Conservation (phyloP, 2,888 invertebrate species). For the Philonicus albiceps region DNA sequence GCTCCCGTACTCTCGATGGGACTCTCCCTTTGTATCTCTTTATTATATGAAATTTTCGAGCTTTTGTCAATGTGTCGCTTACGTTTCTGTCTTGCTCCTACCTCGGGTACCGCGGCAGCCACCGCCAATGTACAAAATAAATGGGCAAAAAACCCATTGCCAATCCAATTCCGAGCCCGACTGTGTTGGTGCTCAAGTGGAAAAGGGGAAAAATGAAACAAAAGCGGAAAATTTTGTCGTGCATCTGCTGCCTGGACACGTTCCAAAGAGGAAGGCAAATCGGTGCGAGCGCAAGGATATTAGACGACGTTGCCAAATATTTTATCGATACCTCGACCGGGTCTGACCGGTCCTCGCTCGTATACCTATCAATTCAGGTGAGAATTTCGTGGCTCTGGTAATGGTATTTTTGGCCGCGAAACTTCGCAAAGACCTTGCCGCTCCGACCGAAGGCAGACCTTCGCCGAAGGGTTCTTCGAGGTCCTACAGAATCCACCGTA, state of each 20-base stretch:
- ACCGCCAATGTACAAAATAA: neutral
- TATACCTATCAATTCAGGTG: neutral
- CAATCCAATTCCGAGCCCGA: neutral
- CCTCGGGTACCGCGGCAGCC: slow-evolving; percentile 5
- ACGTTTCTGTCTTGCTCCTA: slow-evolving; percentile 38
- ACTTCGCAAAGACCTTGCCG: neutral
- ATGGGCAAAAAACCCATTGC: slow-evolving; percentile 34
- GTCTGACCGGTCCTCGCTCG: neutral
- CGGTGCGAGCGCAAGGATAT: slow-evolving; percentile 41
- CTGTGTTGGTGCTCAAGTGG: slow-evolving; percentile 37
- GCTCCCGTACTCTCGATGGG: slow-evolving; percentile 2
- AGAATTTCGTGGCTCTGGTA: neutral
- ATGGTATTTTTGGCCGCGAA: neutral
- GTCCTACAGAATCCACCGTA: neutral
- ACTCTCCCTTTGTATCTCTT: slow-evolving; percentile 40
- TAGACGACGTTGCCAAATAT: slow-evolving; percentile 48
- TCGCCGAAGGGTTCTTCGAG: neutral
- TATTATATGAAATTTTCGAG: slow-evolving; percentile 34
- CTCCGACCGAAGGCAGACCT: neutral
- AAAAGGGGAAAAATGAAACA: slow-evolving; percentile 42
- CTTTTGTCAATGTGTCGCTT: slow-evolving; percentile 26
- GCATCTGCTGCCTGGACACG: slow-evolving; percentile 48
- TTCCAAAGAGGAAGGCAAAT: slow-evolving; percentile 45
- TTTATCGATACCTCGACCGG: slow-evolving; percentile 25
- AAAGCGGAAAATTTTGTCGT: slow-evolving; percentile 28